Conservation (phyloP, 2,113 vertebrate genomes). For the Clarias magur region DNA sequence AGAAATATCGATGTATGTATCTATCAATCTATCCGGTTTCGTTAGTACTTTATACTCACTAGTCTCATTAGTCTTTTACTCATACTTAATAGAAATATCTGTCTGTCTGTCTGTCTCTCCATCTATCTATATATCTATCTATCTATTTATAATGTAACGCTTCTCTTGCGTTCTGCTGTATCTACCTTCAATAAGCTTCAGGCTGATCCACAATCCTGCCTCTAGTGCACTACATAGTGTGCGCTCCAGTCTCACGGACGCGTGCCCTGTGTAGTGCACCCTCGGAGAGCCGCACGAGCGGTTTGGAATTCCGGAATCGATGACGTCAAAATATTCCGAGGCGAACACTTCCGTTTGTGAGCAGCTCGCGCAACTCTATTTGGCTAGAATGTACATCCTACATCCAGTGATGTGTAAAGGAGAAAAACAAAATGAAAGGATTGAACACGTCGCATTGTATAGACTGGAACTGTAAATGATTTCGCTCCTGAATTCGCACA, state of each 20-base stretch:
- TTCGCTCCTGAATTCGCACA: neutral
- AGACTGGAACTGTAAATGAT: too few relatives aligned
- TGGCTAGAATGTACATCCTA: neutral
- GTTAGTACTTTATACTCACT: too few relatives aligned
- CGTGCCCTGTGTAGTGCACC: neutral
- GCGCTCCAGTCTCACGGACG: too few relatives aligned
- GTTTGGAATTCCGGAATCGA: neutral
- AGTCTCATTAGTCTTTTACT: too few relatives aligned
- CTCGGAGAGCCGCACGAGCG: neutral
- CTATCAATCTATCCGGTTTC: too few relatives aligned
- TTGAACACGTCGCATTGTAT: neutral
- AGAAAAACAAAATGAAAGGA: neutral
- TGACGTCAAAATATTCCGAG: neutral
- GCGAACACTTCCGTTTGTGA: slow-evolving; percentile 6
- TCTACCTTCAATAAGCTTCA: neutral
- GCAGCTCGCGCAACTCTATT: neutral
- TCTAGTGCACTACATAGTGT: neutral
- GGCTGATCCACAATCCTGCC: neutral
- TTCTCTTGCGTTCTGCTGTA: neutral
- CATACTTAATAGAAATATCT: neutral
- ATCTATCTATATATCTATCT: too few relatives aligned
- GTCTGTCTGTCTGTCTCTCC: neutral
- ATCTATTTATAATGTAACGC: neutral
- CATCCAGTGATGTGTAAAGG: neutral
- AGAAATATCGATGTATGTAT: too few relatives aligned